phyloP scores from a whole-genome alignment of 2,113 vertebrate species.

The Irena cyanogastra region DNA sequence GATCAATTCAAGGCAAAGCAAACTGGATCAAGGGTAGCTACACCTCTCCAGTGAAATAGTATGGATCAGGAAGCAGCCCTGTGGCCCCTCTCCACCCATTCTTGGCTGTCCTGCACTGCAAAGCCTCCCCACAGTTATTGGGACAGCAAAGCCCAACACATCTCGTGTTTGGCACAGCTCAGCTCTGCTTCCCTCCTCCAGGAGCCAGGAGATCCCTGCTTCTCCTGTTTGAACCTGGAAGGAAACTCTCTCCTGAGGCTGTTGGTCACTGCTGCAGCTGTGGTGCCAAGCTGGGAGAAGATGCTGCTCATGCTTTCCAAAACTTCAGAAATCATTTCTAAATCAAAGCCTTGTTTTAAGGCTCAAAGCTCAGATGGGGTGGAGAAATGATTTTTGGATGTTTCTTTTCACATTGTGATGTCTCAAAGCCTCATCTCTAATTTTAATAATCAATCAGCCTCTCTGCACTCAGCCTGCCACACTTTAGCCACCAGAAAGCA shows the following conservation, averaged over 20 bases:
- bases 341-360: background rate
- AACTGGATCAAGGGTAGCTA: background rate
- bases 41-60: background rate
- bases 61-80: background rate
- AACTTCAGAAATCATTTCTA: background rate
- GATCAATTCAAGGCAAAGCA: background rate
- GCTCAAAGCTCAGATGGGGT: background rate
- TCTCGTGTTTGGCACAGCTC: background rate
- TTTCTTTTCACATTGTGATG: background rate
- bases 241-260: background rate
- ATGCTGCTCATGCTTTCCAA: background rate
- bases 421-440: background rate
- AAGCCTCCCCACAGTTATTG: accelerated
- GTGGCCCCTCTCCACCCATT: background rate
- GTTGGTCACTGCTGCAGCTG: background rate
- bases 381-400: background rate
- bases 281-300: background rate
- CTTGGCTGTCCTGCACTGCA: background rate
- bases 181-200: background rate
- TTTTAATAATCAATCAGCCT: background rate
- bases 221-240: background rate
- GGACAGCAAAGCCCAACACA: background rate
- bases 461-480: background rate
- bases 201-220: background rate
- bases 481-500: background rate